A percentile compares a stretch with the other conserved stretches of the same genome.
Conservation (phyloP, 2,113 vertebrate genomes). For the Gallinago undulata region DNA sequence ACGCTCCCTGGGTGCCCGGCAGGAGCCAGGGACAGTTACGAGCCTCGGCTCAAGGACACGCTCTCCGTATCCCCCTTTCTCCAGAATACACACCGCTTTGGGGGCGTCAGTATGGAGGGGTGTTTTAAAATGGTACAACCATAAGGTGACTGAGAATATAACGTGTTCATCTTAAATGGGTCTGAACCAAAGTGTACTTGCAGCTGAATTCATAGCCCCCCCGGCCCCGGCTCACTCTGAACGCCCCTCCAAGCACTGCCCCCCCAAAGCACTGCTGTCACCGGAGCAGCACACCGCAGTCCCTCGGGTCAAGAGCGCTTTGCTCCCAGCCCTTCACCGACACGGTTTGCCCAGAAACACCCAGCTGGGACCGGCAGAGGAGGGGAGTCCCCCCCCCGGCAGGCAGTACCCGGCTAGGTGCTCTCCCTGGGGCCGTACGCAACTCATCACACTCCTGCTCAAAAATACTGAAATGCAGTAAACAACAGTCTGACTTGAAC, state of each 20-base stretch:
- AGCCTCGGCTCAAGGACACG: neutral
- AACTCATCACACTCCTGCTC: neutral
- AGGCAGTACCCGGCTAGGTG: fast-evolving
- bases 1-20: too few species aligned
- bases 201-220: neutral
- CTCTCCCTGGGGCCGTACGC: neutral
- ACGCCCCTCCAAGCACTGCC: neutral
- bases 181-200: neutral
- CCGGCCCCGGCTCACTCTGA: neutral
- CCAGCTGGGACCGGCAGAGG: neutral
- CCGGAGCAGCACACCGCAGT: neutral
- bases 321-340: neutral
- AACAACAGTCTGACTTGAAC: neutral
- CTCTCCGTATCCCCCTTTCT: neutral
- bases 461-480: slow-evolving; percentile 9
- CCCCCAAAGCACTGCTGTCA: too few species aligned
- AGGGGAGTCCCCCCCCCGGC: neutral
- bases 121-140: neutral
- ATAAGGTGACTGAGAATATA: neutral
- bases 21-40: neutral
- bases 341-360: neutral
- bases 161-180: neutral
- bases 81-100: neutral
- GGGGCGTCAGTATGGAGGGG: too few species aligned
- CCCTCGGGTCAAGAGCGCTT: neutral